Evolutionary conservation across 2,797 vertebrate genomes (phyloP).

Genomic region (Carduelis carduelis): DNA sequence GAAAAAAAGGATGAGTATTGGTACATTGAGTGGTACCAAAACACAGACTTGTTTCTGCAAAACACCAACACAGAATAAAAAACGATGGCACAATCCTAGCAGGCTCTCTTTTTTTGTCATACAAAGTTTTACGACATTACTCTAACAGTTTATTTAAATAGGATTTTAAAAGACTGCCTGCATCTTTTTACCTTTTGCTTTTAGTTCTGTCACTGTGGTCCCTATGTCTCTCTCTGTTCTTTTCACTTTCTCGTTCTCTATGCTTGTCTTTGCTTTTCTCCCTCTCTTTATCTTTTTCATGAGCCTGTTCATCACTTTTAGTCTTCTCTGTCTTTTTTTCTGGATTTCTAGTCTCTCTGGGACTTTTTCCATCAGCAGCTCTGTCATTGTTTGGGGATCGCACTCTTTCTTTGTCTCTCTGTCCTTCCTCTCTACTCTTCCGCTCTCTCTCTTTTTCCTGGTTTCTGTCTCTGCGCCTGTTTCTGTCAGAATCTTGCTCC

Average conservation of each 20-base stretch:
- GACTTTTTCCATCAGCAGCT: slow-evolving; percentile 76
- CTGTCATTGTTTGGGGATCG: slow-evolving; percentile 76
- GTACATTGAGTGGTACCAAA: slow-evolving; percentile 61
- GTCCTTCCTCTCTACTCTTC: slow-evolving; percentile 78
- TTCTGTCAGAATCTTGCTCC: slow-evolving; percentile 80
- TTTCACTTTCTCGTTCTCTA: slow-evolving; percentile 79
- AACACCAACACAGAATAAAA: slow-evolving; percentile 72
- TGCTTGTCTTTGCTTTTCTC: slow-evolving; percentile 77
- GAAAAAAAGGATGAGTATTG: slow-evolving; percentile 67
- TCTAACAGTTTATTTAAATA: slow-evolving; percentile 62
- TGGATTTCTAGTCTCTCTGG: slow-evolving; percentile 75
- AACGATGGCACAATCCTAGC: slow-evolving; percentile 76
- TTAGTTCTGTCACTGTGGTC: slow-evolving; percentile 79
- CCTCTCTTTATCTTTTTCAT: slow-evolving; percentile 76
- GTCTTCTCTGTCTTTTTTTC: slow-evolving; percentile 80
- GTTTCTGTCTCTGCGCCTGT: slow-evolving; percentile 79
- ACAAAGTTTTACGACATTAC: slow-evolving; percentile 55
- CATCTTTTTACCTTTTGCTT: slow-evolving; percentile 77
- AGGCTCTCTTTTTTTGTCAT: slow-evolving; percentile 54
- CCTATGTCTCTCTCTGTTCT: slow-evolving; percentile 82
- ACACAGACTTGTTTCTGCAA: slow-evolving; percentile 70
- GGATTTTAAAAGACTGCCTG: slow-evolving; percentile 52
- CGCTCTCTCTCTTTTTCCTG: slow-evolving; percentile 79
- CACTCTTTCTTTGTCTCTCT: slow-evolving; percentile 78
- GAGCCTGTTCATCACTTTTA: slow-evolving; percentile 83